Evolutionary conservation across 2,113 vertebrate species (phyloP), one percentile per base, ranked within the genome.

Genomic region (Piliocolobus tephrosceles): DNA sequence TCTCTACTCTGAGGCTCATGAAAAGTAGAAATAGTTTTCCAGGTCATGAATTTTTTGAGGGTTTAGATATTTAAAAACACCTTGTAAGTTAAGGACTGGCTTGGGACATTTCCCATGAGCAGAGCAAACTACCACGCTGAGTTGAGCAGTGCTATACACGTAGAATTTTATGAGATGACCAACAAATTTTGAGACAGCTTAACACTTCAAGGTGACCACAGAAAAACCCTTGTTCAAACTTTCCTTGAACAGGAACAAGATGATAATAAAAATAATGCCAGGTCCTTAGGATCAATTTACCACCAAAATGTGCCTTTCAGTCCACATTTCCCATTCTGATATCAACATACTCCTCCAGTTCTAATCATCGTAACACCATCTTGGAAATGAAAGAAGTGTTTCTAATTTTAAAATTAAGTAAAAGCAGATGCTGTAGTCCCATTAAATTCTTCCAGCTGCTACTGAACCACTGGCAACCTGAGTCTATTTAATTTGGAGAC

Each of bases 381-480:
- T 96, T 97, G 89, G 83, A 97, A 98, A 98, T 23, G 95, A 97
- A 88, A 98, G 95, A 97, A 98, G 82, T 64, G 94, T 97, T 98
- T 98, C 97, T 95, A 96, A 98, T 98, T 98, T 97, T 45, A 97
- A 98, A 98, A 97, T 79, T 97, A 98, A 99, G 95, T 98, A 91
- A 98, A 98, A 98, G 92, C 98, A 98, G 98, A 98, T 98, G 98
- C 94, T 97, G 90, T 88, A 93, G 88, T 97, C 86, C 97, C 96
- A 98, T 84, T 97, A 98, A 98, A 98, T 66, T 96, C 96, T 98
- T 98, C 98, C 98, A 98, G 98, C 98, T 98, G 98, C 98, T 98
- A 98, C 98, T 94, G 98, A 98, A 98, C 96, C 96, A 96, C 92
- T 98, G 97, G 98, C 98, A 98, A 98, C 95, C 96, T 83, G 52